Percentiles rank a stretch among this genome's conserved stretches.
phyloP scores from a whole-genome alignment of 2,113 vertebrate genomes.

The Pontoporia blainvillei region DNA sequence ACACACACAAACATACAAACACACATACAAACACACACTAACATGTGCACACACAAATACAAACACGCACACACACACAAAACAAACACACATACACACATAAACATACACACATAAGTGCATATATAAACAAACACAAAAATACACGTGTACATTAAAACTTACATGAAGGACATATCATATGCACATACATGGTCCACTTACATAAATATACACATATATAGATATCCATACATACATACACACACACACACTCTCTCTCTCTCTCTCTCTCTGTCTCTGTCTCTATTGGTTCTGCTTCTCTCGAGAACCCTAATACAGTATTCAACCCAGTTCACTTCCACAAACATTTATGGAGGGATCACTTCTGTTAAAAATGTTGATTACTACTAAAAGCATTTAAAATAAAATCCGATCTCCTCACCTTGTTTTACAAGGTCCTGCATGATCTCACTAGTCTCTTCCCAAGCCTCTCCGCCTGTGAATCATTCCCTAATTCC shows the following conservation, averaged over 20 bases:
- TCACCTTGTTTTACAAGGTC: background rate
- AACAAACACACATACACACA: accelerated
- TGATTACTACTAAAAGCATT: background rate
- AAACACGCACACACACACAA: background rate
- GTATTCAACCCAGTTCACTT: constrained; percentile 4
- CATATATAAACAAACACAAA: background rate
- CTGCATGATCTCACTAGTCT: constrained; percentile 7
- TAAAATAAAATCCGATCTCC: constrained; percentile 12
- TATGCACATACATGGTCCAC: background rate
- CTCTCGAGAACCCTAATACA: background rate
- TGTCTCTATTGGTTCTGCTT: background rate
- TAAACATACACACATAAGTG: background rate
- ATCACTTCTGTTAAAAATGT: constrained; percentile 5
- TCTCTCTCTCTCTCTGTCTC: no score
- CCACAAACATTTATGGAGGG: background rate
- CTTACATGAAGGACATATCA: background rate
- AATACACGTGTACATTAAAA: background rate
- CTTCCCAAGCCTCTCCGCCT: background rate
- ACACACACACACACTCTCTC: no score
- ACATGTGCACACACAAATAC: background rate
- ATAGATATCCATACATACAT: background rate
- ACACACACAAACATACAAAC: background rate
- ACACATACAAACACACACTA: background rate
- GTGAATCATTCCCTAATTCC: constrained; percentile 41
- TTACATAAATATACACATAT: background rate